Evolutionary conservation across 1,140 invertebrate species (phyloP), one percentile per base, ranked within the genome.

Genomic region (Pygmarrhopalites habei): DNA sequence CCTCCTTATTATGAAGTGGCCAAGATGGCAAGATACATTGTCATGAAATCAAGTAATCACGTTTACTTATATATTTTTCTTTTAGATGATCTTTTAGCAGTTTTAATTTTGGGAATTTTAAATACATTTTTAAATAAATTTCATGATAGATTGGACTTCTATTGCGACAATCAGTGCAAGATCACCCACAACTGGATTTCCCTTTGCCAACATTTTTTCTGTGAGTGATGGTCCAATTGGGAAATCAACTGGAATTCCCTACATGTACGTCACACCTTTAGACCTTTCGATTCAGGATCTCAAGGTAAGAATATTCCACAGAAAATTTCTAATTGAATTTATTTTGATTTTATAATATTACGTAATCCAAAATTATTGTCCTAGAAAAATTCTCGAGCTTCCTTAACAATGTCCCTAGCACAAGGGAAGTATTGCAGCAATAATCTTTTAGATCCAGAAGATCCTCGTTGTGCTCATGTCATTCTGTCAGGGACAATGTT

Each of bases 211-310:
- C 69, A 79, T 91, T 2, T 82, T 86, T 62, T 86, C 88, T 0
- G 78, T 88, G 2, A 83, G 82, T 57, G 89, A 92, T 75, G 88
- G 87, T 1, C 77, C 80, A 1, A 60, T 79, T 17, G 73, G 77
- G 23, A 84, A 85, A 61, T 86, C 87, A 19, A 84, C 83, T 1
- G 89, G 89, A 32, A 74, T 83, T 39, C 87, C 88, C 23, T 90
- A 88, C 65, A 80, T 90, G 67, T 86, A 87, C 73, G 77, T 90
- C 62, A 88, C 87, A 12, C 82, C 84, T 19, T 73, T 89, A 75
- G 89, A 90, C 72, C 83, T 85, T 57, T 83, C 85, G 17, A 82
- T 83, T n/a, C 75, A 81, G 66, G 88, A 90, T 78, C 75, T 89
- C 64, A 65, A 74, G 67, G 85, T 87, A 80, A 76, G 73, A 52